Conservation (phyloP, 53 echinoderm and acorn worm genomes). For the Echinometra lucunter region DNA sequence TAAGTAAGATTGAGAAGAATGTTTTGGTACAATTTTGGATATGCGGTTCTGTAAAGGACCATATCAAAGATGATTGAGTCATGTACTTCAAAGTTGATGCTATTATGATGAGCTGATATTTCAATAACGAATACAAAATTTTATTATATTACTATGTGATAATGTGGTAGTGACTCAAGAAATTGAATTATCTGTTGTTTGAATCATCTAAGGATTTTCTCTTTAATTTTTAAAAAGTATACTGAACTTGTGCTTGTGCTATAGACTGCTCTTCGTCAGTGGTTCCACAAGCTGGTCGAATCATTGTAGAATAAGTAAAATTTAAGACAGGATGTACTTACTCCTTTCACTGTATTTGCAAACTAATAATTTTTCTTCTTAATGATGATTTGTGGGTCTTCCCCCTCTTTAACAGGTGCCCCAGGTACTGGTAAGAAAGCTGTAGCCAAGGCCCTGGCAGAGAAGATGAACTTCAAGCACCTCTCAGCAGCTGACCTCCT, state of each 20-base stretch:
- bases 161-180: too few relatives aligned
- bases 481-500: conserved; percentile 75
- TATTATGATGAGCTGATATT: too few relatives aligned
- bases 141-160: too few relatives aligned
- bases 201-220: too few relatives aligned
- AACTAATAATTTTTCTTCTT: not conserved
- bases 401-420: conserved; percentile 65
- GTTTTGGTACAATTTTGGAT: not conserved
- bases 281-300: too few relatives aligned
- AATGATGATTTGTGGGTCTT: not conserved
- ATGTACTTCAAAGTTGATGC: not conserved
- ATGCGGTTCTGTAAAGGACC: not conserved
- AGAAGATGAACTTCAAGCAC: conserved; percentile 71
- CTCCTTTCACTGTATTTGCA: not conserved
- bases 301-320: too few relatives aligned
- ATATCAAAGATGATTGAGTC: not conserved
- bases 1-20: not conserved
- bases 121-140: too few relatives aligned
- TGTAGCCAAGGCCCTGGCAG: conserved; percentile 77
- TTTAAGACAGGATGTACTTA: too few relatives aligned
- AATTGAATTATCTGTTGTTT: too few relatives aligned
- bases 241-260: too few relatives aligned
- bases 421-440: conserved; percentile 85
- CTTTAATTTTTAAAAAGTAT: too few relatives aligned
- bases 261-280: too few relatives aligned